These are phyloP conservation scores for Columba guinea DNA, from an alignment of 2,797 vertebrate species.

Conservation along the genomic window DNA sequence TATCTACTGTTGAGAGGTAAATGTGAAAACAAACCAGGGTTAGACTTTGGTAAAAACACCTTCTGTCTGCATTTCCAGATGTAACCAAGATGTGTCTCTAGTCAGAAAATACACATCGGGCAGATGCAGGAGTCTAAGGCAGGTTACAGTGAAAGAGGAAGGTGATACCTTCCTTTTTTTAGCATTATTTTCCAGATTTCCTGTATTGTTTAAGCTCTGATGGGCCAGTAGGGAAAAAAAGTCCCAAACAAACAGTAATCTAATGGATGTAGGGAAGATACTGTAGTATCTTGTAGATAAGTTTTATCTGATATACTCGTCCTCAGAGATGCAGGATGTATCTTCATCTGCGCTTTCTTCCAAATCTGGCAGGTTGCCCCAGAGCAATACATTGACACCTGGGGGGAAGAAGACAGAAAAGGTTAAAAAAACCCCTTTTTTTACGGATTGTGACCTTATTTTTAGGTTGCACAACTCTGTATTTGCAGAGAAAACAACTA, in stretches of 20 bases:
- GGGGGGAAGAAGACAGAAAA: neutral
- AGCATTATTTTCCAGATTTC: neutral
- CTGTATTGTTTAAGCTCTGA: neutral
- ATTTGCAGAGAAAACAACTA: neutral
- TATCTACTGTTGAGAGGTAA: neutral
- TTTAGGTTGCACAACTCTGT: neutral
- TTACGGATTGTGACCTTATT: neutral
- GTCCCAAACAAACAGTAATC: neutral
- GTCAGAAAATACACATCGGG: neutral
- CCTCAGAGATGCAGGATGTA: constrained; percentile 81
- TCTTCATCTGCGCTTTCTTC: constrained; percentile 89
- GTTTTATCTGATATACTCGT: constrained; percentile 89
- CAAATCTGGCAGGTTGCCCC: constrained; percentile 93
- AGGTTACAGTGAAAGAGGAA: neutral
- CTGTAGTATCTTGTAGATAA: neutral
- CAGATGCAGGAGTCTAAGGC: neutral
- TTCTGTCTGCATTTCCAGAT: neutral
- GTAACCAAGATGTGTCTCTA: neutral
- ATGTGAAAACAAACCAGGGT: neutral
- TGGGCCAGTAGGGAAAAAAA: neutral
- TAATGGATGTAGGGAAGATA: neutral
- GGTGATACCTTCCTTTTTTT: neutral
- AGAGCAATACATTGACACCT: constrained; percentile 93
- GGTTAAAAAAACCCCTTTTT: neutral
- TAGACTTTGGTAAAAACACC: neutral